These are phyloP conservation scores for Eueremaeus valkanovi DNA, from an alignment of 2,888 invertebrate species.

Conservation along the genomic window DNA sequence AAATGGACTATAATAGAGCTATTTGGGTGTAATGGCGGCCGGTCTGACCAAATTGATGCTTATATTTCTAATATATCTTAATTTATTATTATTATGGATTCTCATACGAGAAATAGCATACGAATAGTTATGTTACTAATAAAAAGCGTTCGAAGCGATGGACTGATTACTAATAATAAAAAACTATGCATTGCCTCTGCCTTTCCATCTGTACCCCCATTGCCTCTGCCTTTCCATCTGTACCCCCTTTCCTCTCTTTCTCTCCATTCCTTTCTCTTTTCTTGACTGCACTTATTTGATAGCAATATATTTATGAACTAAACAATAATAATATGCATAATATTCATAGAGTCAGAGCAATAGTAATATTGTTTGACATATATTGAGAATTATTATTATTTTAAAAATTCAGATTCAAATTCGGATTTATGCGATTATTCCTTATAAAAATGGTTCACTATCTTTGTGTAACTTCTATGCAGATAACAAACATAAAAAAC, in stretches of 20 bases:
- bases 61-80: constrained; percentile 21
- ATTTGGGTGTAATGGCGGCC: background rate
- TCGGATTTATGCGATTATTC: background rate
- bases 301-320: constrained; percentile 17
- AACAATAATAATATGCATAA: constrained; percentile 19
- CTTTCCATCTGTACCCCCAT: background rate
- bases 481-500: background rate
- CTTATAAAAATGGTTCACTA: constrained; percentile 2
- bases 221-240: background rate
- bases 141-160: background rate
- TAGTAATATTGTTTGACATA: background rate
- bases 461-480: constrained; percentile 18
- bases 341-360: background rate
- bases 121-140: background rate
- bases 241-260: background rate
- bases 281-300: background rate
- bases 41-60: background rate
- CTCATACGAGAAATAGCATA: background rate
- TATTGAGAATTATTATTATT: constrained; percentile 17
- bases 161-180: constrained; percentile 20
- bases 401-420: background rate
- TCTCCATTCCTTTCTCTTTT: background rate
- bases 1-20: constrained; percentile 18
- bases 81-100: constrained; percentile 24
- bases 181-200: background rate